Conservation (phyloP, 2,888 invertebrate genomes). For the Mesorhabditis belari region DNA sequence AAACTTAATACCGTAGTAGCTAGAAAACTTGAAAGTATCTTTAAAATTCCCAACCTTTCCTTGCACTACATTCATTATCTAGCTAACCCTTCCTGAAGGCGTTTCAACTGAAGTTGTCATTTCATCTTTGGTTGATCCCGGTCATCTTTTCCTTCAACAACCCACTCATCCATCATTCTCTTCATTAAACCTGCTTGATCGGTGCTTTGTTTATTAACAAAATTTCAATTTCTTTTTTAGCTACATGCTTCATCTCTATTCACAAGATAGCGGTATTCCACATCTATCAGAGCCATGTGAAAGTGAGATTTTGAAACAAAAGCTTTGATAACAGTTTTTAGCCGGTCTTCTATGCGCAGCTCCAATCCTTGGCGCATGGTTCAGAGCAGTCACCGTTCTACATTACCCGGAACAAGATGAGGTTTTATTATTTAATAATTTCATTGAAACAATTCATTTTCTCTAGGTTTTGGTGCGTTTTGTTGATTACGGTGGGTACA, state of each 20-base stretch:
- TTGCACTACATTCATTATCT: too few relatives aligned
- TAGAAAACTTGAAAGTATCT: too few relatives aligned
- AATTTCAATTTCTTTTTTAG: neutral
- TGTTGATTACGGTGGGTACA: constrained; percentile 91
- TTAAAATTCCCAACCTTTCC: too few relatives aligned
- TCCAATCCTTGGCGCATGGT: constrained; percentile 77
- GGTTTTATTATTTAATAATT: constrained; percentile 55
- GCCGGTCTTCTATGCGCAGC: constrained; percentile 83
- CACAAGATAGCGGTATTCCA: constrained; percentile 8
- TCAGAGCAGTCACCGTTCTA: constrained; percentile 74
- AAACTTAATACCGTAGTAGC: too few relatives aligned
- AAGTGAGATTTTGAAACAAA: too few relatives aligned
- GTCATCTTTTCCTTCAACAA: constrained; percentile 89
- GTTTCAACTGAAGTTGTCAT: constrained; percentile 86
- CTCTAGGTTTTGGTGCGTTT: constrained; percentile 77
- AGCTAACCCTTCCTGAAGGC: constrained; percentile 80
- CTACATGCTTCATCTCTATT: constrained; percentile 61
- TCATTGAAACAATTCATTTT: neutral
- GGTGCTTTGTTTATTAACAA: constrained; percentile 6
- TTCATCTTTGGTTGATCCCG: constrained; percentile 76
- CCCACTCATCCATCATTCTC: constrained; percentile 88
- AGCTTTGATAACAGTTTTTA: constrained; percentile 53
- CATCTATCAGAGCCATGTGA: neutral
- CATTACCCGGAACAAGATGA: constrained; percentile 61
- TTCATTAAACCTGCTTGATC: constrained; percentile 55